These are phyloP conservation scores for Ochropleura plecta DNA, from an alignment of 2,888 invertebrate species.

Conservation along the genomic window DNA sequence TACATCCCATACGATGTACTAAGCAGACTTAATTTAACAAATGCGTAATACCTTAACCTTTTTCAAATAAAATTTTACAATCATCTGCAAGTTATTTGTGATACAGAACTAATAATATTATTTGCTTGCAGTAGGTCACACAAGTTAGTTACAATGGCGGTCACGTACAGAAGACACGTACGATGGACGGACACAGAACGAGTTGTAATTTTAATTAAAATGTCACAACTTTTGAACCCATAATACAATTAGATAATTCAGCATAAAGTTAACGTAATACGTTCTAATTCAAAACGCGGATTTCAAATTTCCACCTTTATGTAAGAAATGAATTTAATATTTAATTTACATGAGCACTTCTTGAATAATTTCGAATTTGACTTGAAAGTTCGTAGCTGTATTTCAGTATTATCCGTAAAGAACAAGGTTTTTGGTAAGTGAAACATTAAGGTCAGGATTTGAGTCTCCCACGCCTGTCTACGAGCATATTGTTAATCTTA, in stretches of 20 bases:
- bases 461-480: slow-evolving; percentile 36
- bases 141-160: slow-evolving; percentile 79
- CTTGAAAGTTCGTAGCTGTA: slow-evolving; percentile 47
- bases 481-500: slow-evolving; percentile 40
- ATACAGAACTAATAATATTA: slow-evolving; percentile 69
- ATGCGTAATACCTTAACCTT: not conserved
- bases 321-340: slow-evolving; percentile 59
- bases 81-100: slow-evolving; percentile 39
- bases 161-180: slow-evolving; percentile 82
- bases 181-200: slow-evolving; percentile 79
- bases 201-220: slow-evolving; percentile 87
- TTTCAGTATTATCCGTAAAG: slow-evolving; percentile 49
- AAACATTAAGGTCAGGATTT: slow-evolving; percentile 55
- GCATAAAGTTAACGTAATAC: slow-evolving; percentile 64
- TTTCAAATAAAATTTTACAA: slow-evolving; percentile 24
- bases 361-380: slow-evolving; percentile 52
- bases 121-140: slow-evolving; percentile 66
- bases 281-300: slow-evolving; percentile 53
- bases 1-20: not conserved
- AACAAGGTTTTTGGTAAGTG: slow-evolving; percentile 48
- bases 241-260: slow-evolving; percentile 73
- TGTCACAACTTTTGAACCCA: slow-evolving; percentile 83
- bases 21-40: slow-evolving; percentile 6
- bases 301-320: slow-evolving; percentile 51
- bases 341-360: slow-evolving; percentile 54